A percentile compares a stretch with the other conserved stretches of the same genome.
These are phyloP conservation scores for Polyodon spathula DNA, from an alignment of 2,113 vertebrate species.

Conservation along the genomic window DNA sequence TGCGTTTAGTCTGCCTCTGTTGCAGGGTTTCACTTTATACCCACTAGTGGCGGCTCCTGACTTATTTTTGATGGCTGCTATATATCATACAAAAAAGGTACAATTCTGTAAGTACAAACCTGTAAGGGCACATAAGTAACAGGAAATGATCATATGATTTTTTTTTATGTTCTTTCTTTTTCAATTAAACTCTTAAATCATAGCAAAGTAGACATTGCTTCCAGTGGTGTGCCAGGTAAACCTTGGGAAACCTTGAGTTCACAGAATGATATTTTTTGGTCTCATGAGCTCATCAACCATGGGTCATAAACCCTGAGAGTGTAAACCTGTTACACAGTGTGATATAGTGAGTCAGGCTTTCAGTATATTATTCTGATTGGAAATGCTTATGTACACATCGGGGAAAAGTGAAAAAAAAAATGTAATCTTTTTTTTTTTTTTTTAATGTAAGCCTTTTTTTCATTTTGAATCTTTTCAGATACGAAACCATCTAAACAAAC, in stretches of 20 bases:
- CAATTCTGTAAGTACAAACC: too few relatives aligned
- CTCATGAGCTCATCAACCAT: slow-evolving; percentile 15
- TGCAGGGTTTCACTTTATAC: too few relatives aligned
- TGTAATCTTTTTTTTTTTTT: too few relatives aligned
- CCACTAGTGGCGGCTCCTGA: too few relatives aligned
- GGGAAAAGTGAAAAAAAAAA: too few relatives aligned
- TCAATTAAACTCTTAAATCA: slow-evolving; percentile 5
- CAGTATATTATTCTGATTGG: background rate
- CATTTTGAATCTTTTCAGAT: too few relatives aligned
- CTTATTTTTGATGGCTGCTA: background rate
- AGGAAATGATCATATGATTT: slow-evolving; percentile 6
- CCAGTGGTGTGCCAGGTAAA: slow-evolving; percentile 9
- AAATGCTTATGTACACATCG: background rate
- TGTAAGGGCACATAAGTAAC: too few relatives aligned
- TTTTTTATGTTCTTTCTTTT: slow-evolving; percentile 4
- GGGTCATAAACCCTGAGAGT: slow-evolving; percentile 1
- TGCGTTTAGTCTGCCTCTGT: too few relatives aligned
- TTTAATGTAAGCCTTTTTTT: too few relatives aligned
- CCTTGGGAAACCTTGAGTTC: slow-evolving; percentile 11
- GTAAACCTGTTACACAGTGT: slow-evolving; percentile 9
- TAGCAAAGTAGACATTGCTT: slow-evolving; percentile 5
- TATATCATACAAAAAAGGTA: slow-evolving; percentile 11
- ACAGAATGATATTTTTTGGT: slow-evolving; percentile 15
- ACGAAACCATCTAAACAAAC: too few relatives aligned
- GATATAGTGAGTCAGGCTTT: background rate